Evolutionary conservation across 2,113 vertebrate genomes (phyloP).

Genomic region (Siniperca chuatsi): DNA sequence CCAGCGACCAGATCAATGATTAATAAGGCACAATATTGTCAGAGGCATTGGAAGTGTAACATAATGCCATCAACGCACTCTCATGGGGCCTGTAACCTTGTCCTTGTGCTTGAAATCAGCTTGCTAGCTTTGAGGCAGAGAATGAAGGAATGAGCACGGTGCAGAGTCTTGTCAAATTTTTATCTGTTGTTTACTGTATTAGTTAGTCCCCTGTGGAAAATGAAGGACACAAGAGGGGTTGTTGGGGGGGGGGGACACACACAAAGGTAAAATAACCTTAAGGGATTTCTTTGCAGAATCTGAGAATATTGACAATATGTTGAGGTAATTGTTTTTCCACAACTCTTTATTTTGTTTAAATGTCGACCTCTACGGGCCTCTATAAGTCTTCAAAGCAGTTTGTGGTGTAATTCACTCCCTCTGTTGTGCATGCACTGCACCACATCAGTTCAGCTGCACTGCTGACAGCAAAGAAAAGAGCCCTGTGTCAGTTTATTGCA

Average conservation of each 20-base stretch:
- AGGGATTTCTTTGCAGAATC: constrained; percentile 29
- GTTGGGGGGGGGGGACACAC: too few species aligned
- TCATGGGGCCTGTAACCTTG: constrained; percentile 66
- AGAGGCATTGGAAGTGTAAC: constrained; percentile 66
- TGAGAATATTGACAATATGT: constrained; percentile 51
- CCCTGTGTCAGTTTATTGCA: constrained; percentile 32
- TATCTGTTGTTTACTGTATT: constrained; percentile 50
- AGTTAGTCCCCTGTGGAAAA: constrained; percentile 33
- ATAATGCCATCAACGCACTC: constrained; percentile 61
- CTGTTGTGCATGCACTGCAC: constrained; percentile 37
- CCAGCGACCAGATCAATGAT: constrained; percentile 82
- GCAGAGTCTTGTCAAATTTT: constrained; percentile 21
- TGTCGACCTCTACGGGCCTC: constrained; percentile 15
- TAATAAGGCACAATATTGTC: constrained; percentile 79
- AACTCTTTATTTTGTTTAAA: background rate
- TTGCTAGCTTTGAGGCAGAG: constrained; percentile 42
- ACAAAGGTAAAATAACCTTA: constrained; percentile 23
- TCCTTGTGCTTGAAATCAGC: constrained; percentile 66
- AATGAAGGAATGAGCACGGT: constrained; percentile 30
- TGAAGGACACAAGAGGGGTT: constrained; percentile 18
- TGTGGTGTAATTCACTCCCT: constrained; percentile 22
- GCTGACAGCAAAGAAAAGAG: constrained; percentile 29
- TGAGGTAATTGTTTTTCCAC: constrained; percentile 28
- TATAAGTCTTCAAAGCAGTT: background rate
- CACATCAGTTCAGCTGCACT: constrained; percentile 41